Base-by-base conservation (phyloP, 1,140 invertebrate genomes). In the Psilanteris sp. region DNA sequence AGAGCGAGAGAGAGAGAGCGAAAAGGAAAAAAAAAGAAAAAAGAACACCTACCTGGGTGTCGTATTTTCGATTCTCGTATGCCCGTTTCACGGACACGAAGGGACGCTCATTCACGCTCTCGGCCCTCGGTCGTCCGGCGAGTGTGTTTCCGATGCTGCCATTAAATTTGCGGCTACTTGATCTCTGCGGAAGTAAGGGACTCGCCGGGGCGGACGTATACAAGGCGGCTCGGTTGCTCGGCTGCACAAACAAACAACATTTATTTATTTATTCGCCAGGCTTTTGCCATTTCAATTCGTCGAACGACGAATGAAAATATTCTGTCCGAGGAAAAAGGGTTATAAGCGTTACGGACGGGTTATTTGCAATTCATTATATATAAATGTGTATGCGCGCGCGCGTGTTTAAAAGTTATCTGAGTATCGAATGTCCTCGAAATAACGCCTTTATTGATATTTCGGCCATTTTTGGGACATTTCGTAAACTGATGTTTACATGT, bases 11-110 rank as follows among this genome's bases (percentile, higher is more conserved):
- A n/a, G n/a, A n/a, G n/a, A n/a, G n/a, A n/a, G n/a, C n/a, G n/a
- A n/a, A n/a, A n/a, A n/a, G n/a, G n/a, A n/a, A n/a, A n/a, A n/a
- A n/a, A n/a, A n/a, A n/a, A n/a, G n/a, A n/a, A n/a, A n/a, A n/a
- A n/a, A n/a, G n/a, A n/a, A n/a, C n/a, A n/a, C 71, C 85, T 83
- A 90, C 89, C 85, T 89, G 88, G 44, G 80, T 82, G 54, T 89
- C 88, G 77, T 87, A 88, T 76, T 90, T 90, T 54, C 85, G 82
- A 39, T 89, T 87, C 54, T 93, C 91, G 77, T 92, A 91, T n/a
- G 91, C 91, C 36, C 91, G 86, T 79, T 92, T 92, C 7, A 92
- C 89, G 1, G 90, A 89, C 37, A 92, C 90, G 79, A 93, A 93
- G 4, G 92, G 91, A 54, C 92, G 83, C 76, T 93, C 92, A 77